Conservation (phyloP, 2,888 invertebrate species). For the Harpagoxenus sublaevis region DNA sequence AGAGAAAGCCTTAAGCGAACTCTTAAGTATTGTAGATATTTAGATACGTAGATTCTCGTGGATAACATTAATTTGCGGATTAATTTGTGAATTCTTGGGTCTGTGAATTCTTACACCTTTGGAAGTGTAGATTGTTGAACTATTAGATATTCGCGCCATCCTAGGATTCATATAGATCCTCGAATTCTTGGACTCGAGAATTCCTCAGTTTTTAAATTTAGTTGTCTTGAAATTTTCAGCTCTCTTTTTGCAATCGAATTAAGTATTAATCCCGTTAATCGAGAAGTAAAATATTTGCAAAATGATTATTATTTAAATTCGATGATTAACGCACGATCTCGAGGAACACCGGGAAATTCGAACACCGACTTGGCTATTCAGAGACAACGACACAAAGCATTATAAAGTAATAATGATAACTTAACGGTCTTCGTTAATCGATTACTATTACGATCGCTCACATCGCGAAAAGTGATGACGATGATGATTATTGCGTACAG, state of each 20-base stretch:
- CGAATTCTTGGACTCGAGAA: conserved; percentile 44
- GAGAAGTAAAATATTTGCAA: background rate
- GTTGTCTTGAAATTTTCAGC: background rate
- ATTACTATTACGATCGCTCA: conserved; percentile 75
- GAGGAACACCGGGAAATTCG: conserved; percentile 50
- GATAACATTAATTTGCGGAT: conserved; percentile 9
- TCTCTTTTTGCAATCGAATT: background rate
- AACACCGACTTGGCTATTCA: conserved; percentile 83
- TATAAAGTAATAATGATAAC: conserved; percentile 84
- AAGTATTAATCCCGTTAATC: background rate
- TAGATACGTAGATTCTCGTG: background rate
- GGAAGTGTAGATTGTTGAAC: conserved; percentile 52
- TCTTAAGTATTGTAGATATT: conserved; percentile 8
- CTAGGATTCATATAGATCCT: conserved; percentile 51
- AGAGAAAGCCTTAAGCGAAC: conserved; percentile 4
- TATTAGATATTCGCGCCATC: conserved; percentile 47
- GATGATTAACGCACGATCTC: background rate
- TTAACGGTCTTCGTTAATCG: conserved; percentile 70
- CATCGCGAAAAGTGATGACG: conserved; percentile 52
- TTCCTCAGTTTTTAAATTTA: background rate
- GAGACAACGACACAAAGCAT: conserved; percentile 86
- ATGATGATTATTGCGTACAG: conserved; percentile 51
- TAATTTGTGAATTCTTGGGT: conserved; percentile 44
- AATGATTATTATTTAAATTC: conserved; percentile 13
- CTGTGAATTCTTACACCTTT: conserved; percentile 35